Conservation (phyloP, 2,113 vertebrate species). For the Prunella fulvescens region DNA sequence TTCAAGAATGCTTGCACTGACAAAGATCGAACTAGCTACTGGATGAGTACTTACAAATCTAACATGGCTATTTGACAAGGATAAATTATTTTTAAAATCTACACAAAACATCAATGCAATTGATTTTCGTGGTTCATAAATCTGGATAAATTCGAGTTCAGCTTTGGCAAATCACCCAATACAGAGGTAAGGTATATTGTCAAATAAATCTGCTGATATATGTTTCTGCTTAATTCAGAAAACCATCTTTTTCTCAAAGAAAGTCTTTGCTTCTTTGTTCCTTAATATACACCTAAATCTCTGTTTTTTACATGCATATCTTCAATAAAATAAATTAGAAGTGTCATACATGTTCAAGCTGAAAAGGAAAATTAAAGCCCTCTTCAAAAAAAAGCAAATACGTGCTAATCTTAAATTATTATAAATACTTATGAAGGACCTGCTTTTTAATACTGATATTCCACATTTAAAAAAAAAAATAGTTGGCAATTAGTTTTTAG, state of each 20-base stretch:
- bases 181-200: background rate
- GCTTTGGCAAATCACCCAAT: background rate
- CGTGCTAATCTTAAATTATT: background rate
- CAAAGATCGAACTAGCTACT: background rate
- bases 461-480: background rate
- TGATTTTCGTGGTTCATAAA: slow-evolving; percentile 17
- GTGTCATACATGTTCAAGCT: background rate
- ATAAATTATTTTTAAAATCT: background rate
- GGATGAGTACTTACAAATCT: background rate
- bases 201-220: background rate
- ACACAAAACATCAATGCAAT: background rate
- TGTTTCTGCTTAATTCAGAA: background rate
- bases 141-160: background rate
- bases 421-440: background rate
- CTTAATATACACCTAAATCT: background rate
- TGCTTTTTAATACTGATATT: background rate
- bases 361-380: background rate
- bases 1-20: background rate
- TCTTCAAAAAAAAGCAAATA: background rate
- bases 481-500: background rate
- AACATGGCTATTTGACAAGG: background rate
- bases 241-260: background rate
- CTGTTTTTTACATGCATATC: background rate
- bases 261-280: background rate
- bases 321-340: background rate